A percentile compares a stretch with the other conserved stretches of the same genome.
Conservation (phyloP, 2,888 invertebrate species). For the Tetranychus piercei region DNA sequence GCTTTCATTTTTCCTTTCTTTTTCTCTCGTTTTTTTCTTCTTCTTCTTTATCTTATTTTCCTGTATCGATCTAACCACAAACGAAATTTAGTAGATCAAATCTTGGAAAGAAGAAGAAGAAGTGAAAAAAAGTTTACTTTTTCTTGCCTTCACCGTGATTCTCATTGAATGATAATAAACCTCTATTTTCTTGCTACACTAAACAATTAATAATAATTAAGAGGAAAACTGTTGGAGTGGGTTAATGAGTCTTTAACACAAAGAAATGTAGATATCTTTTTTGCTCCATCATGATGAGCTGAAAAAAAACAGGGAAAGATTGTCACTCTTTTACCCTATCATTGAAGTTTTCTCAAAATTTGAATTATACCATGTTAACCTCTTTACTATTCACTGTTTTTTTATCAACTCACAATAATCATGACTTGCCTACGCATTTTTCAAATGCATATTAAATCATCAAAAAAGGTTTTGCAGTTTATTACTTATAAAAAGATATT, state of each 20-base stretch:
- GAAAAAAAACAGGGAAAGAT: too few species aligned
- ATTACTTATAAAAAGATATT: background rate
- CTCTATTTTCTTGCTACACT: background rate
- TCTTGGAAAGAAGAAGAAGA: background rate
- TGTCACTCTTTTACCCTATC: background rate
- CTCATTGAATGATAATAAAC: background rate
- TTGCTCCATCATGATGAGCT: background rate
- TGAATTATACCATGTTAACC: too few species aligned
- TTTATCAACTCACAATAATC: background rate
- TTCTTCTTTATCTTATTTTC: background rate
- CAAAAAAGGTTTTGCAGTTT: background rate
- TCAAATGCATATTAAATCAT: background rate
- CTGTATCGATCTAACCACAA: background rate
- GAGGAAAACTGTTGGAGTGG: too few species aligned
- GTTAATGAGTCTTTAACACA: too few species aligned
- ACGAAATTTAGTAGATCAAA: background rate
- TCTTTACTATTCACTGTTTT: background rate
- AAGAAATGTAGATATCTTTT: background rate
- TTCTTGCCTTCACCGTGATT: background rate
- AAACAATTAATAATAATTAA: background rate
- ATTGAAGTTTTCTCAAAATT: background rate
- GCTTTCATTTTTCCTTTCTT: background rate
- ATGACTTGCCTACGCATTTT: conserved; percentile 3
- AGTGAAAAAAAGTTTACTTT: background rate
- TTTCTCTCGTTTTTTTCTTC: background rate